A percentile compares a stretch with the other conserved stretches of the same genome.
phyloP scores from a whole-genome alignment of 2,797 vertebrate species.

The Podarcis lilfordi region DNA sequence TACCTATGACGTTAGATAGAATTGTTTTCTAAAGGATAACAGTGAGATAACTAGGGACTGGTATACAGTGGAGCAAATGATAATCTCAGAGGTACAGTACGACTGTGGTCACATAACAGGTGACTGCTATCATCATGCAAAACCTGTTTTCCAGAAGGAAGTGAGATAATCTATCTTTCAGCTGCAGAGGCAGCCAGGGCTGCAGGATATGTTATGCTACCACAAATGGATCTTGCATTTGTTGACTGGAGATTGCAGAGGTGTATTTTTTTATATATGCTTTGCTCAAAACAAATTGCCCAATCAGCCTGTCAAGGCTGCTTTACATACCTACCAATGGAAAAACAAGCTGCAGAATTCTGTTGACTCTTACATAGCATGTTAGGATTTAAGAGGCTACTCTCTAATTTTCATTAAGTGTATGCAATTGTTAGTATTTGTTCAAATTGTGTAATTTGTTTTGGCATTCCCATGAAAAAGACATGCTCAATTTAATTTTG shows the following conservation, averaged over 20 bases:
- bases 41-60: background rate
- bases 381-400: background rate
- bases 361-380: background rate
- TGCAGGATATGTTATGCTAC: fast-evolving
- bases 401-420: fast-evolving
- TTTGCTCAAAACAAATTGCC: conserved; percentile 44
- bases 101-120: conserved; percentile 47
- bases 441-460: background rate
- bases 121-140: conserved; percentile 38
- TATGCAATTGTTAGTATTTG: background rate
- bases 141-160: conserved; percentile 76
- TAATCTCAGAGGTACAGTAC: background rate
- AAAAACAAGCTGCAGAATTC: fast-evolving
- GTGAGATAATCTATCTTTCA: conserved; percentile 58
- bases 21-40: conserved; percentile 6
- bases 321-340: background rate
- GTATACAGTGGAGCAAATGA: background rate
- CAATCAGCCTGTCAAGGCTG: conserved; percentile 12
- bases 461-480: background rate
- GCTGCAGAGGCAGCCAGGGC: background rate
- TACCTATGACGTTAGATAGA: background rate
- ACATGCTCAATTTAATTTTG: conserved; percentile 23
- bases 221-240: background rate
- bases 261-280: conserved; percentile 5
- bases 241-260: background rate